Evolutionary conservation across 2,113 vertebrate genomes (phyloP).

Genomic region (Tragelaphus imberbis): DNA sequence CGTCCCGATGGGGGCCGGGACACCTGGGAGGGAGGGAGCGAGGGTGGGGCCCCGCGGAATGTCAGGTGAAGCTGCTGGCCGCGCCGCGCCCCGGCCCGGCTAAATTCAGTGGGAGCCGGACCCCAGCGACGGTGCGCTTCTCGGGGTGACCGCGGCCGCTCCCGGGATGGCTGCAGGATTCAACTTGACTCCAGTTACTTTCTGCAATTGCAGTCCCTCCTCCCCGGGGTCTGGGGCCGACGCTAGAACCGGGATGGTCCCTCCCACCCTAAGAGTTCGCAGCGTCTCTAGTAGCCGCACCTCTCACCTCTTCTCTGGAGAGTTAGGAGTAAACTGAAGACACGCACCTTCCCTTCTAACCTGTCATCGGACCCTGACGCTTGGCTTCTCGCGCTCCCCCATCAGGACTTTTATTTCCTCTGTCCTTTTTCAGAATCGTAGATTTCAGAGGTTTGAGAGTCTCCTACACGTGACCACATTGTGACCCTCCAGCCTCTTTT

Average conservation of each 20-base stretch:
- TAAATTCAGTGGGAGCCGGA: not conserved
- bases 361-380: constrained; percentile 11
- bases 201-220: not conserved
- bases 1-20: not conserved
- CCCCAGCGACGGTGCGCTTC: not conserved
- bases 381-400: not conserved
- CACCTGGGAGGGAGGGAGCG: not conserved
- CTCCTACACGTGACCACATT: not conserved
- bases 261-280: not conserved
- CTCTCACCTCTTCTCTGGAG: not conserved
- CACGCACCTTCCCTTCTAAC: not conserved
- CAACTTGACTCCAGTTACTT: not conserved
- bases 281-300: not conserved
- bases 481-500: not conserved
- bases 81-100: not conserved
- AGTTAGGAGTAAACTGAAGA: not conserved
- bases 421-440: not conserved
- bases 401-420: not conserved
- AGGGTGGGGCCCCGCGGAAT: not conserved
- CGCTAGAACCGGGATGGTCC: not conserved
- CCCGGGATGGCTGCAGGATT: rapidly evolving
- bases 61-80: not conserved
- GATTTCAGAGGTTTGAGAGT: not conserved
- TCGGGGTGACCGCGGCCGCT: not conserved
- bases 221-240: not conserved